Conservation (phyloP, 1,140 invertebrate species). For the Cyclina sinensis region DNA sequence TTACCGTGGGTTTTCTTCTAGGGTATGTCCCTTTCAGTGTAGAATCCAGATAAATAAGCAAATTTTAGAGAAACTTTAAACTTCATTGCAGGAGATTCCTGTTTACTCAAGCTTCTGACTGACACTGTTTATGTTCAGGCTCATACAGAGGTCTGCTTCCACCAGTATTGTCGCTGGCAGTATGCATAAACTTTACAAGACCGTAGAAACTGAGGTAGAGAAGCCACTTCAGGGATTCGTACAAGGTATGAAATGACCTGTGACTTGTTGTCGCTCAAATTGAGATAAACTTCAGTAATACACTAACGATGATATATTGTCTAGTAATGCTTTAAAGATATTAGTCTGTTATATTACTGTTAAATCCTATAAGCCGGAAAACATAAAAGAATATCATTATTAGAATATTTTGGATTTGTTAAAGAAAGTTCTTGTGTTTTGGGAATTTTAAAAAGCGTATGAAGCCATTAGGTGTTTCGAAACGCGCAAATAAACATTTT, state of each 20-base stretch:
- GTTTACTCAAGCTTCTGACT: not conserved
- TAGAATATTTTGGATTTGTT: too few relatives aligned
- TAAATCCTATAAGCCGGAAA: too few relatives aligned
- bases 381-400: too few relatives aligned
- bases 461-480: too few relatives aligned
- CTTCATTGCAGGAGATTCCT: too few relatives aligned
- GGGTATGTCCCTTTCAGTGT: too few relatives aligned
- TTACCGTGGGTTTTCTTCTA: too few relatives aligned
- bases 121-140: not conserved
- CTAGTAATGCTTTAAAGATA: not conserved
- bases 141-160: not conserved
- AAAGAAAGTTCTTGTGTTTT: too few relatives aligned
- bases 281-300: not conserved
- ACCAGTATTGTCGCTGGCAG: not conserved
- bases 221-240: not conserved
- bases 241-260: not conserved
- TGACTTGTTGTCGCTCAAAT: not conserved
- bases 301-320: not conserved
- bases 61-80: too few relatives aligned
- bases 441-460: too few relatives aligned
- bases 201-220: conserved; percentile 14
- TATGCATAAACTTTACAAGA: conserved; percentile 3
- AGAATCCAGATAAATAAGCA: too few relatives aligned
- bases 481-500: too few relatives aligned
- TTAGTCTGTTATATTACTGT: not conserved